These are phyloP conservation scores for Cephalopholis sonnerati DNA, from an alignment of 2,113 vertebrate genomes.

Conservation along the genomic window DNA sequence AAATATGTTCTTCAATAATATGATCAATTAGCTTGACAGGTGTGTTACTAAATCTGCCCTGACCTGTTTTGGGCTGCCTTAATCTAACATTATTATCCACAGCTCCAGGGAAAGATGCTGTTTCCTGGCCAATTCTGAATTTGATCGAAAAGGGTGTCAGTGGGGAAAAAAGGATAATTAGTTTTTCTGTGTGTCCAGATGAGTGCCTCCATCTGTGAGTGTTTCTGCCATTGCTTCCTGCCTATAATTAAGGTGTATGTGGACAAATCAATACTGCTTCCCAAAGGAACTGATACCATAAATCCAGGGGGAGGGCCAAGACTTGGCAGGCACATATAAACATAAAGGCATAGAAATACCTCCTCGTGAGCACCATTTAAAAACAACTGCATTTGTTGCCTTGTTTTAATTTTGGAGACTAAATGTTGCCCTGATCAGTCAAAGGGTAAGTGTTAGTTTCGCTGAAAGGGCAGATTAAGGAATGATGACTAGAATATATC, in stretches of 20 bases:
- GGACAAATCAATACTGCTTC: constrained; percentile 43
- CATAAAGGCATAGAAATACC: constrained; percentile 2
- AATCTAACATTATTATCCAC: background rate
- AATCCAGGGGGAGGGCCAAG: background rate
- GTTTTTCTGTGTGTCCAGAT: background rate
- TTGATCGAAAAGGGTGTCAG: constrained; percentile 1
- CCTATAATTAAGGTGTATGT: constrained; percentile 30
- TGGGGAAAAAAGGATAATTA: constrained; percentile 18
- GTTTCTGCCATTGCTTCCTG: constrained; percentile 13
- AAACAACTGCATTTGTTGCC: background rate
- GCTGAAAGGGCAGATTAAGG: constrained; percentile 39
- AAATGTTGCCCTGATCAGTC: background rate
- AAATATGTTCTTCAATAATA: background rate
- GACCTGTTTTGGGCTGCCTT: background rate
- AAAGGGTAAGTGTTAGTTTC: constrained; percentile 9
- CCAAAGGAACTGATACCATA: constrained; percentile 21
- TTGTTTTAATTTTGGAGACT: background rate
- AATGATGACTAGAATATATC: constrained; percentile 58
- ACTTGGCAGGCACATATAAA: background rate
- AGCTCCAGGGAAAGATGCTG: background rate
- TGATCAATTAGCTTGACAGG: background rate
- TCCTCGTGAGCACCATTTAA: background rate
- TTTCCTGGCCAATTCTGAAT: constrained; percentile 6
- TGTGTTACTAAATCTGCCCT: background rate
- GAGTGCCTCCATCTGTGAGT: background rate